phyloP scores from a whole-genome alignment of 2,797 vertebrate genomes.

The Microchirus variegatus region DNA sequence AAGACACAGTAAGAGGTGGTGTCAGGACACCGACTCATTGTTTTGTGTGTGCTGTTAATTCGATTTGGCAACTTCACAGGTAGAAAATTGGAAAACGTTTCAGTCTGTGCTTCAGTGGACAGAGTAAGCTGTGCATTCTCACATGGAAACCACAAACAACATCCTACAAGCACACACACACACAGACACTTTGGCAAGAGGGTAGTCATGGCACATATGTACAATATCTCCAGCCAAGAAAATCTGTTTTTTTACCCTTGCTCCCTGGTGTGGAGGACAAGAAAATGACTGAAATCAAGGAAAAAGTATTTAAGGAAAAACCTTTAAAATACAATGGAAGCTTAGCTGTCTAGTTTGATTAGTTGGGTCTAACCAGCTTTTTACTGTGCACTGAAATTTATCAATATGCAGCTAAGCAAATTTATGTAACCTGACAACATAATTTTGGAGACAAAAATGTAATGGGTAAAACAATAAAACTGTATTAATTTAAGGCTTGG shows the following conservation, averaged over 20 bases:
- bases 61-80: slow-evolving; percentile 46
- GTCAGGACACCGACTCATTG: slow-evolving; percentile 24
- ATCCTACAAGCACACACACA: neutral
- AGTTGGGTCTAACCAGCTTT: too few relatives aligned
- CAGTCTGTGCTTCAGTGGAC: slow-evolving; percentile 36
- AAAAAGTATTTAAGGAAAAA: neutral
- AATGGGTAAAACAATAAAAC: slow-evolving; percentile 38
- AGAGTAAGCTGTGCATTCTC: slow-evolving; percentile 31
- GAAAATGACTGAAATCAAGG: neutral
- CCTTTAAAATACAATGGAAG: neutral
- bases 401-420: slow-evolving; percentile 1
- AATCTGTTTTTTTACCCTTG: neutral
- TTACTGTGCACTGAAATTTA: too few relatives aligned
- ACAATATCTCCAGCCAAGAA: slow-evolving; percentile 11
- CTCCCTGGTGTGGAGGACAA: neutral
- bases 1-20: neutral
- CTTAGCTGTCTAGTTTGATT: too few relatives aligned
- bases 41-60: slow-evolving; percentile 43
- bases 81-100: slow-evolving; percentile 57
- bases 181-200: slow-evolving; percentile 9
- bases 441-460: slow-evolving; percentile 14
- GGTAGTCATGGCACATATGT: neutral
- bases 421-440: slow-evolving; percentile 13
- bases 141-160: slow-evolving; percentile 7
- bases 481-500: slow-evolving; percentile 16